Conservation (phyloP, 2,113 vertebrate genomes). For the Leucoraja erinaceus region DNA sequence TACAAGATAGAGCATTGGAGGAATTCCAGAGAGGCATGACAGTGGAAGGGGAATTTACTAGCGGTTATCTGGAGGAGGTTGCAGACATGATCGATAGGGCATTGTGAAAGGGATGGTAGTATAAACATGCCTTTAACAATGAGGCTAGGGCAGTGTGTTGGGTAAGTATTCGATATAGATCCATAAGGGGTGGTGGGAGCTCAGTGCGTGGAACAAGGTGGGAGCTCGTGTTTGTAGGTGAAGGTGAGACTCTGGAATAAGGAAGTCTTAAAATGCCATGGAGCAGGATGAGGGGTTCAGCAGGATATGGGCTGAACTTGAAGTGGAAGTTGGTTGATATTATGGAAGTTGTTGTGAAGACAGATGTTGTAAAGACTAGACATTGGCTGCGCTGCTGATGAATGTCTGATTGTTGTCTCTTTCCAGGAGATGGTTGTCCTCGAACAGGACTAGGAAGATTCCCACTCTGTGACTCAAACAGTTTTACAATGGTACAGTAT, state of each 20-base stretch:
- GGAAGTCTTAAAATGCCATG: neutral
- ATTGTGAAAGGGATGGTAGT: neutral
- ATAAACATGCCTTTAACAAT: neutral
- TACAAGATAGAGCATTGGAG: neutral
- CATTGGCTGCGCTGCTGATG: neutral
- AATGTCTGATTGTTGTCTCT: neutral
- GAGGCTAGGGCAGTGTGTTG: neutral
- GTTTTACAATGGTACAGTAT: conserved; percentile 29
- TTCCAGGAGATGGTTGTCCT: neutral
- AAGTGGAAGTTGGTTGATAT: no score
- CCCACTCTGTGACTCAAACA: neutral
- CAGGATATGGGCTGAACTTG: neutral
- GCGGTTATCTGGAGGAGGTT: neutral
- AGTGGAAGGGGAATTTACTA: neutral
- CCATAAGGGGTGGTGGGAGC: neutral
- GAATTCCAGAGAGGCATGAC: neutral
- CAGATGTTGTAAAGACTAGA: no score
- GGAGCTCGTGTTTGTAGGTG: neutral
- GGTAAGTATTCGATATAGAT: neutral
- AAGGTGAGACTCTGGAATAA: neutral
- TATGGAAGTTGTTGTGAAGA: neutral
- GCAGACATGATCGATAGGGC: neutral
- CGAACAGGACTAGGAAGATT: neutral
- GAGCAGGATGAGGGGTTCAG: neutral
- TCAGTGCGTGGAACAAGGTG: neutral